These are phyloP conservation scores for Athalia cordata DNA, from an alignment of 2,888 invertebrate species.

Conservation along the genomic window DNA sequence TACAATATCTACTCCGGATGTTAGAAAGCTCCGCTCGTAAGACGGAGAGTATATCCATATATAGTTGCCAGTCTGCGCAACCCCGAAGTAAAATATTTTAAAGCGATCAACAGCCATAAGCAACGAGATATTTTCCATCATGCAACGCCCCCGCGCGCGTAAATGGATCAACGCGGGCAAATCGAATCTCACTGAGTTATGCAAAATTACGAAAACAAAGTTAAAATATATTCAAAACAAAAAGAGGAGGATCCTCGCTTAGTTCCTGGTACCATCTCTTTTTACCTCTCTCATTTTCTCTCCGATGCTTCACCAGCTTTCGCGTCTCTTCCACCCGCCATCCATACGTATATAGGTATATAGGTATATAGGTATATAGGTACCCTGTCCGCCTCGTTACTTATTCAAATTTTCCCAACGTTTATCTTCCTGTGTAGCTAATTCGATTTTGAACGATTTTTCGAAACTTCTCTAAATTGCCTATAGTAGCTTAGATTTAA, in stretches of 20 bases:
- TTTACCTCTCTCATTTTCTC: conserved; percentile 3
- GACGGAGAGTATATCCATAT: background rate
- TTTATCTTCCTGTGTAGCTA: conserved; percentile 39
- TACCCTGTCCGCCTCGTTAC: conserved; percentile 8
- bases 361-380: no score
- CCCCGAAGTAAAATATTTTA: conserved; percentile 15
- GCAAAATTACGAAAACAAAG: conserved; percentile 44
- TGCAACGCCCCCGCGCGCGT: conserved; percentile 19
- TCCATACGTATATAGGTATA: background rate
- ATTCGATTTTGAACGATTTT: conserved; percentile 41
- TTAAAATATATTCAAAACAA: conserved; percentile 45
- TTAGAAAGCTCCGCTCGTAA: background rate
- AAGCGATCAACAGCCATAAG: conserved; percentile 35
- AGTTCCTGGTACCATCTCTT: background rate
- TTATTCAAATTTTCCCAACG: conserved; percentile 42
- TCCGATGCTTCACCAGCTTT: background rate
- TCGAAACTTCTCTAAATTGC: conserved; percentile 11
- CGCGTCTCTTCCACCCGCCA: background rate
- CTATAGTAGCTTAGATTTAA: conserved; percentile 32
- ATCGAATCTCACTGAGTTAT: conserved; percentile 42
- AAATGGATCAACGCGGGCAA: conserved; percentile 41
- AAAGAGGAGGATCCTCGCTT: conserved; percentile 30
- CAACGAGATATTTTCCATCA: conserved; percentile 15
- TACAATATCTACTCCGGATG: background rate
- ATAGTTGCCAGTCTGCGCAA: background rate